These are phyloP conservation scores for Plectrocnemia conspersa DNA, from an alignment of 1,140 invertebrate genomes.

Conservation along the genomic window DNA sequence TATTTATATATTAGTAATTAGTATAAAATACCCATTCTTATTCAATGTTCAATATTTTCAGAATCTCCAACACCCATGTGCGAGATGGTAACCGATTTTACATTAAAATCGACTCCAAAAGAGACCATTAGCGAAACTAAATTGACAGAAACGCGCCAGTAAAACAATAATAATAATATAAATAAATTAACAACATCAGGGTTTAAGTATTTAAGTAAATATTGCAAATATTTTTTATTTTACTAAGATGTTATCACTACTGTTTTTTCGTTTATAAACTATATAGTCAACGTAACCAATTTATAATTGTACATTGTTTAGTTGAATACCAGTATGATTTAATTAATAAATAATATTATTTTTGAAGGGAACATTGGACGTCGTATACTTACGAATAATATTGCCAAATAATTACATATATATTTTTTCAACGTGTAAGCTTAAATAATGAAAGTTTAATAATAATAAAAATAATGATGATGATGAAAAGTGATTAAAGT, in stretches of 20 bases:
- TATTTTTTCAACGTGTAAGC: too few species aligned
- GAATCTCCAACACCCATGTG: conserved; percentile 27
- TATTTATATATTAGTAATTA: background rate
- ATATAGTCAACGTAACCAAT: too few species aligned
- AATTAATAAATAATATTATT: background rate
- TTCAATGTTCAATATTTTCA: background rate
- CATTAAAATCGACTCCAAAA: conserved; percentile 1
- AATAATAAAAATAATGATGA: background rate
- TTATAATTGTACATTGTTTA: too few species aligned
- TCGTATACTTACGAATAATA: too few species aligned
- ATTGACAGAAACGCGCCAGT: conserved; percentile 25
- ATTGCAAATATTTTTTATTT: too few species aligned
- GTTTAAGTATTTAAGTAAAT: conserved; percentile 12
- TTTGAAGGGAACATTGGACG: too few species aligned
- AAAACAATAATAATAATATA: background rate
- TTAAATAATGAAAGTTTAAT: too few species aligned
- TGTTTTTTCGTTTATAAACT: too few species aligned
- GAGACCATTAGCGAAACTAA: conserved; percentile 19
- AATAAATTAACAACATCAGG: conserved; percentile 13
- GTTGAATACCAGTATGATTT: background rate
- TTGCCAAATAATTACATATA: too few species aligned
- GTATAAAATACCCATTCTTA: background rate
- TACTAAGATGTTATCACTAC: too few species aligned
- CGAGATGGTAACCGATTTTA: conserved; percentile 27
- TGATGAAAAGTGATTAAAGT: conserved; percentile 2